These are phyloP conservation scores for Amphimallon solstitiale DNA, from an alignment of 2,888 invertebrate species.

Conservation along the genomic window DNA sequence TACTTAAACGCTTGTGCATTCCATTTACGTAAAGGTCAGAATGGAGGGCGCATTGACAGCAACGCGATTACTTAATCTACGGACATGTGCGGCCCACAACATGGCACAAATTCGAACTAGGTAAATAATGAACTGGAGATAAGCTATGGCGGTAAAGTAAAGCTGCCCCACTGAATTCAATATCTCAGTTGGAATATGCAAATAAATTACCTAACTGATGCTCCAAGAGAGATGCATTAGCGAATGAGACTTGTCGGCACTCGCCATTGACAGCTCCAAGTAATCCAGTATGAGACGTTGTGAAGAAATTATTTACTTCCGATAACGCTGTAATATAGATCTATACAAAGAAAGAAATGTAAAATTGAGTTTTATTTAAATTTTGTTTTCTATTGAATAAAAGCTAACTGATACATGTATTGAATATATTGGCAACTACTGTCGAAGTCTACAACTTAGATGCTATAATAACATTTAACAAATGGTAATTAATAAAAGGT, in stretches of 20 bases:
- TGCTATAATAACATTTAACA: too few relatives aligned
- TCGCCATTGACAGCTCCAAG: neutral
- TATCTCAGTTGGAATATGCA: slow-evolving; percentile 15
- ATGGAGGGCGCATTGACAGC: neutral
- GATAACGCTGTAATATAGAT: too few relatives aligned
- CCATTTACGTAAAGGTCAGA: slow-evolving; percentile 3
- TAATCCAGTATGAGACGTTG: neutral
- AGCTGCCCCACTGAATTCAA: neutral
- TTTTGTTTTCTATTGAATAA: too few relatives aligned
- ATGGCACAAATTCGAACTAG: neutral
- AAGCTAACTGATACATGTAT: too few relatives aligned
- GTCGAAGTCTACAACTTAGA: too few relatives aligned
- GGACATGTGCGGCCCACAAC: neutral
- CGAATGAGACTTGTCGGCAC: neutral
- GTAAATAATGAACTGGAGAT: slow-evolving; percentile 13
- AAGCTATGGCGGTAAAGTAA: slow-evolving; percentile 5
- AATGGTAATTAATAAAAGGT: too few relatives aligned
- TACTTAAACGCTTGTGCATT: neutral
- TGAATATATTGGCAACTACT: too few relatives aligned
- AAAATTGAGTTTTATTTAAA: too few relatives aligned
- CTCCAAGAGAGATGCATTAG: slow-evolving; percentile 2
- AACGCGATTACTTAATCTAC: slow-evolving; percentile 16
- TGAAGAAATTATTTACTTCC: neutral
- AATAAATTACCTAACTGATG: slow-evolving; percentile 18
- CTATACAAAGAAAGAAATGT: too few relatives aligned